phyloP scores from a whole-genome alignment of 2,797 vertebrate species.

The Xiphophorus birchmanni region DNA sequence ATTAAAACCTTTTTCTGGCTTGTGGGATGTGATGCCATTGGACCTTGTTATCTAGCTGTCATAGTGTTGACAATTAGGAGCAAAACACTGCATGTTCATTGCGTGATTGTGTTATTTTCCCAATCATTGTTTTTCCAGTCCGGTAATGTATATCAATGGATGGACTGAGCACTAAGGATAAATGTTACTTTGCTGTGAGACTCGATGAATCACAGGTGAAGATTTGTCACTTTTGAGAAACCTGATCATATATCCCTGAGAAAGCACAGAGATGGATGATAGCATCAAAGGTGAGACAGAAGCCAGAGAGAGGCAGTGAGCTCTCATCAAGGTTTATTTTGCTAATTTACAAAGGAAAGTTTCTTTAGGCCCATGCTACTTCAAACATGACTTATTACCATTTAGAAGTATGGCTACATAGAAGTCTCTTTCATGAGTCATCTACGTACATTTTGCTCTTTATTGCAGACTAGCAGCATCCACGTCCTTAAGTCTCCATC shows the following conservation, averaged over 20 bases:
- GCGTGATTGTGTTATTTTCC: too few relatives aligned
- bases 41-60: too few relatives aligned
- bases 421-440: conserved; percentile 7
- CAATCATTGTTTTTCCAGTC: too few relatives aligned
- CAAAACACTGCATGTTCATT: too few relatives aligned
- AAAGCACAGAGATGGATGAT: background rate
- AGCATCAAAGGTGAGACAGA: background rate
- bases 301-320: background rate
- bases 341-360: background rate
- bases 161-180: background rate
- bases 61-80: too few relatives aligned
- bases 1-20: too few relatives aligned
- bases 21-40: too few relatives aligned
- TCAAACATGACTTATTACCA: background rate
- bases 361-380: background rate
- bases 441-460: conserved; percentile 13
- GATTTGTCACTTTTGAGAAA: background rate
- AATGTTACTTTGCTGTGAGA: background rate
- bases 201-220: background rate
- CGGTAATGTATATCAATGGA: background rate
- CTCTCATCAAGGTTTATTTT: background rate
- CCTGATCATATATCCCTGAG: background rate
- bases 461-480: conserved; percentile 9
- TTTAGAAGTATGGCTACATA: conserved; percentile 1
- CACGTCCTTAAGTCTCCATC: conserved; percentile 29